Conservation (phyloP, 2,797 vertebrate species). For the Anabas testudineus region DNA sequence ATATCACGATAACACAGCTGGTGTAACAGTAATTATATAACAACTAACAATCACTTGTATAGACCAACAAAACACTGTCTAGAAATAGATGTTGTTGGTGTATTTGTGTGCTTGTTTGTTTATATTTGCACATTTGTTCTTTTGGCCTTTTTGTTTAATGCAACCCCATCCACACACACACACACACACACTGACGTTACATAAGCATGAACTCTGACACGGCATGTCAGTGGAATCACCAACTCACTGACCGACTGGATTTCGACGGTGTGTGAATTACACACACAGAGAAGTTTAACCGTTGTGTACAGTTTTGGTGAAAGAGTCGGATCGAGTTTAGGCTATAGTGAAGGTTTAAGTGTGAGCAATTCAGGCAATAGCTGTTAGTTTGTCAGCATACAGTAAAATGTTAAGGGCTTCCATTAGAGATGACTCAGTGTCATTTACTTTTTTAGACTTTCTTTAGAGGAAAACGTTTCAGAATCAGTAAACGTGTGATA, state of each 20-base stretch:
- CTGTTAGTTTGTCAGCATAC: too few relatives aligned
- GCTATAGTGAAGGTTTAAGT: not conserved
- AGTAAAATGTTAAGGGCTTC: too few relatives aligned
- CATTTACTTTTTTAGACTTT: too few relatives aligned
- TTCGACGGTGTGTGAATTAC: slow-evolving; percentile 55
- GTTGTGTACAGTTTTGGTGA: slow-evolving; percentile 1
- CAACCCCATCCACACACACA: slow-evolving; percentile 17
- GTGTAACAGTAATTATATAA: slow-evolving; percentile 56
- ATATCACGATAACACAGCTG: slow-evolving; percentile 49
- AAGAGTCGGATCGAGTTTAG: slow-evolving; percentile 11
- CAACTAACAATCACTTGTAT: slow-evolving; percentile 30
- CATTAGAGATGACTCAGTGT: too few relatives aligned
- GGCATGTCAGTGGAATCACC: slow-evolving; percentile 62
- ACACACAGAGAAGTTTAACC: slow-evolving; percentile 18
- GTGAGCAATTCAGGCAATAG: not conserved
- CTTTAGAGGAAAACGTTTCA: too few relatives aligned
- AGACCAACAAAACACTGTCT: slow-evolving; percentile 40
- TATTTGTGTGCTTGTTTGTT: slow-evolving; percentile 40
- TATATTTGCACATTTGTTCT: slow-evolving; percentile 54
- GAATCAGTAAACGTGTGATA: too few relatives aligned
- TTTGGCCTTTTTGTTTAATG: slow-evolving; percentile 58
- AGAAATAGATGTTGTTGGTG: slow-evolving; percentile 31
- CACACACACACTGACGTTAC: slow-evolving; percentile 56
- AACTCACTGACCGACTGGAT: slow-evolving; percentile 57
- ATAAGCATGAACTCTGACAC: slow-evolving; percentile 62